Evolutionary conservation across 64 coral and sea anemone genomes (phyloP), one percentile per base, ranked within the genome.

Genomic region (Montipora foliosa): DNA sequence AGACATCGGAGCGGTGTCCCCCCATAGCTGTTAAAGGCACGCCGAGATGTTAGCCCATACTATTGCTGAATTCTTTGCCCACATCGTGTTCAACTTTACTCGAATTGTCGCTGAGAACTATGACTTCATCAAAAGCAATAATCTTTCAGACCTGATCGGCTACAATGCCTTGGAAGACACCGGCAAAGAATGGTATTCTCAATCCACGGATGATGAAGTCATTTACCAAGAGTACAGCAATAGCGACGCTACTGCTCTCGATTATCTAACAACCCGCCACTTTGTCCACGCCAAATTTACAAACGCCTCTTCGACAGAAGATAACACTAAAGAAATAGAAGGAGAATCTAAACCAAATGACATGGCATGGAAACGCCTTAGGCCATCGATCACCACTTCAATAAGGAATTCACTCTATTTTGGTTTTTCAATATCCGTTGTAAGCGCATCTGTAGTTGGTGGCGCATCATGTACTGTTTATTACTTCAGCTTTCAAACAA

Each of bases 311-410:
- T 81, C 79, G 8, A 21, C 21, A 25, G 50, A 58, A 9, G 51
- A 25, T 4, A 44, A 22, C 3, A 50, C 51, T 13, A 0, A 10
- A 3, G 25, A 8, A 59, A 50, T 13, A 19, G 79, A 57, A 29
- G 0, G 3, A 49, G 5, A 7, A 25, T 10, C 52, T 7, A 10
- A 57, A 10, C 53, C 51, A 29, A 58, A 51, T 59, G 49, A 5
- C 1, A 81, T 81, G 79, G 79, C 81, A 49, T 84, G 81, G 81
- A 84, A 84, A 61, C 81, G 58, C 2, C 62, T 84, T 6, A 67
- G 81, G 49, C 81, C 81, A 9, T 21, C 81, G 0, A 69, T 69
- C 16, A 7, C 0, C 44, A 5, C 15, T 4, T 69, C 81, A 48
- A 25, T 69, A 14, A 8, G 37, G 13, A 69, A 47, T 68, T 84